Evolutionary conservation across 2,888 invertebrate genomes (phyloP).

Genomic region (Stenotaenia linearis): DNA sequence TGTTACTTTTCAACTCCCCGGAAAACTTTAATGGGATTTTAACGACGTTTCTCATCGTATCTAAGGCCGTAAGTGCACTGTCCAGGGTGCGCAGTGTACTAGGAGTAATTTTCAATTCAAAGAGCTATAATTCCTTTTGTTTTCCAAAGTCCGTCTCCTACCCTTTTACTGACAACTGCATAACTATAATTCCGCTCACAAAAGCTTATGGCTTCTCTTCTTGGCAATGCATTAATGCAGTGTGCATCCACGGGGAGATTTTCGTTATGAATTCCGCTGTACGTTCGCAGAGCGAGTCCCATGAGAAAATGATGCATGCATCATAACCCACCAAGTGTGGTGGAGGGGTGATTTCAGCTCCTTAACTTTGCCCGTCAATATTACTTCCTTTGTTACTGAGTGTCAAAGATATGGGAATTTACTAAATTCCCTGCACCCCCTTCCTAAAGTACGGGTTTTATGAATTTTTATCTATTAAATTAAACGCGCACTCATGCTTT

Average conservation of each 20-base stretch:
- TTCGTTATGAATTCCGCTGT: slow-evolving; percentile 12
- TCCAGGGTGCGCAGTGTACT: background rate
- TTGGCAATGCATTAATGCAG: slow-evolving; percentile 23
- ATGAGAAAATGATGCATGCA: slow-evolving; percentile 26
- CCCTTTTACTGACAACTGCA: slow-evolving; percentile 11
- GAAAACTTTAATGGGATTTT: slow-evolving; percentile 18
- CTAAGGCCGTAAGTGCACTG: background rate
- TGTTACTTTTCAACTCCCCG: background rate
- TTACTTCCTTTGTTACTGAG: slow-evolving; percentile 26
- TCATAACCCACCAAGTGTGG: slow-evolving; percentile 26
- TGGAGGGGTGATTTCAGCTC: slow-evolving; percentile 20
- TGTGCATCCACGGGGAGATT: slow-evolving; percentile 24
- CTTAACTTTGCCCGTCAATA: slow-evolving; percentile 16
- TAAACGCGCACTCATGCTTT: slow-evolving; percentile 26
- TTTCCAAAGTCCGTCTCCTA: slow-evolving; percentile 5
- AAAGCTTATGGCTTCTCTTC: slow-evolving; percentile 23
- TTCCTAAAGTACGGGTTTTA: background rate
- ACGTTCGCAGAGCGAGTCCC: slow-evolving; percentile 17
- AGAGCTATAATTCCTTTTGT: slow-evolving; percentile 17
- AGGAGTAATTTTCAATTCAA: slow-evolving; percentile 12
- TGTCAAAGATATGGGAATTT: slow-evolving; percentile 24
- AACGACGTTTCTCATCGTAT: slow-evolving; percentile 23
- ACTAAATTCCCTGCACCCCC: slow-evolving; percentile 7
- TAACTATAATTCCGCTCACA: slow-evolving; percentile 24
- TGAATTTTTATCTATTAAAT: slow-evolving; percentile 20